Percentiles rank a stretch among this genome's conserved stretches.
phyloP scores from a whole-genome alignment of 1,140 invertebrate genomes.

The Andricus grossulariae region DNA sequence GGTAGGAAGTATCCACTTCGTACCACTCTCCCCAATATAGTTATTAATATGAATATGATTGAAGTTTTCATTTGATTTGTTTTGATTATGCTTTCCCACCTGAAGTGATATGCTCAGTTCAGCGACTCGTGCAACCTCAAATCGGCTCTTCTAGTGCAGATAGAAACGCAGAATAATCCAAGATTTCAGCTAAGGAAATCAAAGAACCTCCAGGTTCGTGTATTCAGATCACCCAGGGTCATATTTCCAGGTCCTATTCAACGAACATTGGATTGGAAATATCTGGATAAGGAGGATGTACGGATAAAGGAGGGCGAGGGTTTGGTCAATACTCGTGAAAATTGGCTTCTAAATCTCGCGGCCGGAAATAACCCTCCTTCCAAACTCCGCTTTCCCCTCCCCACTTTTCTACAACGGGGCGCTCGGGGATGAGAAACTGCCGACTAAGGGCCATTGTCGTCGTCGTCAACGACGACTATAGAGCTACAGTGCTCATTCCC shows the following conservation, averaged over 20 bases:
- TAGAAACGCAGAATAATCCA: too few relatives aligned
- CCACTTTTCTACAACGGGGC: neutral
- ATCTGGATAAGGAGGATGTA: too few relatives aligned
- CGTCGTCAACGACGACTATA: conserved; percentile 39
- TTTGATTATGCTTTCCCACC: too few relatives aligned
- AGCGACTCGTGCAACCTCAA: too few relatives aligned
- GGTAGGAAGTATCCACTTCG: too few relatives aligned
- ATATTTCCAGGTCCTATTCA: conserved; percentile 54
- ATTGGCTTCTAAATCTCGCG: conserved; percentile 73
- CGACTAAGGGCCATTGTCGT: conserved; percentile 61
- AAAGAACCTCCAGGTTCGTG: too few relatives aligned
- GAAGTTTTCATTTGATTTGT: too few relatives aligned
- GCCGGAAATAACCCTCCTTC: conserved; percentile 60
- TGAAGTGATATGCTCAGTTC: too few relatives aligned
- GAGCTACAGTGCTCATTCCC: conserved; percentile 52
- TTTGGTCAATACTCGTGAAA: conserved; percentile 69
- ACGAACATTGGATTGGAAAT: neutral
- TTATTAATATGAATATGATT: too few relatives aligned
- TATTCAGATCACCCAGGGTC: conserved; percentile 42
- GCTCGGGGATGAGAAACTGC: conserved; percentile 68
- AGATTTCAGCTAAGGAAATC: too few relatives aligned
- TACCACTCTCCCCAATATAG: too few relatives aligned
- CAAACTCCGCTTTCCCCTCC: conserved; percentile 30
- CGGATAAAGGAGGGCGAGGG: conserved; percentile 40
- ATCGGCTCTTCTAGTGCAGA: too few relatives aligned